Conservation (phyloP, 2,113 vertebrate species). For the Gavialis gangeticus region DNA sequence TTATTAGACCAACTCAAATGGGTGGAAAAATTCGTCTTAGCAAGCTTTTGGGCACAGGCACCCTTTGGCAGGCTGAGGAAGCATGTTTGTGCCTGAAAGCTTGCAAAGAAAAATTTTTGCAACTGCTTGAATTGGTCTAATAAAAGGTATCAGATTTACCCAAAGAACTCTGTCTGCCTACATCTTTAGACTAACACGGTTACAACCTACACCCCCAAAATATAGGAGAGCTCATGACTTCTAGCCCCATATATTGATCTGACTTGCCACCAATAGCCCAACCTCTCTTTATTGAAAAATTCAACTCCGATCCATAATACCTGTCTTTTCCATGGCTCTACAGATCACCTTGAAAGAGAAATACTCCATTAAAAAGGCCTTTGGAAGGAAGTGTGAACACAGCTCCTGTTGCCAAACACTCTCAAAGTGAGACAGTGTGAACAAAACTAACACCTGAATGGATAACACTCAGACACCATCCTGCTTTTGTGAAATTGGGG, state of each 20-base stretch:
- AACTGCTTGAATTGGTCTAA: too few relatives aligned
- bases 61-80: too few relatives aligned
- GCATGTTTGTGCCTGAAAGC: too few relatives aligned
- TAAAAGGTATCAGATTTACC: too few relatives aligned
- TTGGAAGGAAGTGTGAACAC: neutral
- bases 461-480: neutral
- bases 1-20: too few relatives aligned
- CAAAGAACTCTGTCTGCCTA: too few relatives aligned
- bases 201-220: too few relatives aligned
- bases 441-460: neutral
- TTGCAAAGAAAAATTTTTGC: too few relatives aligned
- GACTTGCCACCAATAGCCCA: neutral
- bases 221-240: neutral
- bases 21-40: too few relatives aligned
- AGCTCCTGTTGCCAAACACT: neutral
- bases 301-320: neutral
- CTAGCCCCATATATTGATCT: neutral
- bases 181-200: too few relatives aligned
- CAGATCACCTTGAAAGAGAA: neutral
- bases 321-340: neutral
- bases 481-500: conserved; percentile 46
- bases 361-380: neutral
- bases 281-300: neutral
- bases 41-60: too few relatives aligned
- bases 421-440: conserved; percentile 6